Conservation (phyloP, 2,113 vertebrate species). For the Eidolon helvum region DNA sequence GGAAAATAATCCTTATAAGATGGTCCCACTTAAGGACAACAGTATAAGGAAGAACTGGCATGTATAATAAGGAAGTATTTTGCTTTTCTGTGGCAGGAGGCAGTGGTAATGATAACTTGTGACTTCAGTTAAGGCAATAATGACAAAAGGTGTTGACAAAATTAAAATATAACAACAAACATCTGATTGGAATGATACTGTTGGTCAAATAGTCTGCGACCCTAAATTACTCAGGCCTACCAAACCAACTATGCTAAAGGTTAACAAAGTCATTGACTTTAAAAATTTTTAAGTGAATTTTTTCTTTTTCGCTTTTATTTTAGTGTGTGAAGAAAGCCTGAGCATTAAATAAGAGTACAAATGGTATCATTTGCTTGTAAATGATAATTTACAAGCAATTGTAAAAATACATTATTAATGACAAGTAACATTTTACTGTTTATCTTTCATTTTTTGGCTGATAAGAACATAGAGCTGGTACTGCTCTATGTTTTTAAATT, state of each 20-base stretch:
- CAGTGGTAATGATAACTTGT: not conserved
- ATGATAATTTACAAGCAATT: too few relatives aligned
- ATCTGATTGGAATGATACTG: not conserved
- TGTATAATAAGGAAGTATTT: not conserved
- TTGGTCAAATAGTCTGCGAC: not conserved
- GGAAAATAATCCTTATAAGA: not conserved
- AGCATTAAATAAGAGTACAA: not conserved
- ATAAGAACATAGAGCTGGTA: constrained; percentile 38
- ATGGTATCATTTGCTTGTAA: not conserved
- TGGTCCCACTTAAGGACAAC: not conserved
- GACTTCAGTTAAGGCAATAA: not conserved
- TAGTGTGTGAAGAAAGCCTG: not conserved
- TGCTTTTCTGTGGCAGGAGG: not conserved
- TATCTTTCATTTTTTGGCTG: constrained; percentile 10
- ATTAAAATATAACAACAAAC: not conserved
- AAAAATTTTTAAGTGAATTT: not conserved
- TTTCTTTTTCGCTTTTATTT: constrained; percentile 33
- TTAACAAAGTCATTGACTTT: not conserved
- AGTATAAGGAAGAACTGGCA: not conserved
- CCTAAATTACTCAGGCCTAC: not conserved
- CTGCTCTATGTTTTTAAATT: constrained; percentile 27
- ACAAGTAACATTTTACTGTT: not conserved
- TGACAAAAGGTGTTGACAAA: not conserved
- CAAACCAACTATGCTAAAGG: not conserved
- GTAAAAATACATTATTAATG: not conserved